Evolutionary conservation across 2,888 invertebrate genomes (phyloP), one percentile per base, ranked within the genome.

Genomic region (Clitarchus hookeri): DNA sequence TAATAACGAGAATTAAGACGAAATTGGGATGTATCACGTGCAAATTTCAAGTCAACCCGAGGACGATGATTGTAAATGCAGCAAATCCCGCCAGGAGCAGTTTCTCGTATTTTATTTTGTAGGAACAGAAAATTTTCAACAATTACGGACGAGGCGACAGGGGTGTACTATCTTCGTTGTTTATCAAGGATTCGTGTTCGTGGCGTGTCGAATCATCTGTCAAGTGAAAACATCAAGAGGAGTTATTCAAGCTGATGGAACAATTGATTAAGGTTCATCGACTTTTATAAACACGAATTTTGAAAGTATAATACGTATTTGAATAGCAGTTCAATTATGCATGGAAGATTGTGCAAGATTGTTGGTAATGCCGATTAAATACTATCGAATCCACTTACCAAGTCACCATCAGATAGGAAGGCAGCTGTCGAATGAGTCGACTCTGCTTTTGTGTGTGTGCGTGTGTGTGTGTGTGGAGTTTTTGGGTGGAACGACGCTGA

Each of bases 251-350:
- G 65, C 65, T n/a, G 65, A 65, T 65, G 65, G 65, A 23, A 65
- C 65, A 65, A 65, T 65, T n/a, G 65, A 65, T 65, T 65, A 65
- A 65, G 23, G 65, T 19, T 65, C 65, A n/a, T 65, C 65, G 65
- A 65, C 65, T 65, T 65, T n/a, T n/a, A 65, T n/a, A n/a, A n/a
- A 65, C 65, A 65, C 65, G 65, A n/a, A n/a, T 65, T 65, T 65
- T 65, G 65, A 65, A 65, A 65, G 65, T 65, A 65, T 65, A 65
- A 65, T 65, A 6, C 65, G 65, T 65, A 65, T 65, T 65, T 65
- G 65, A 65, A 65, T 65, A 65, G 65, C 65, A 23, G 65, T 65
- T 65, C 19, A 23, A 65, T 65, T 65, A 65, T n/a, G 65, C 65
- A n/a, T n/a, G 65, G 65, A 19, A 65, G 65, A 65, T 65, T n/a